Conservation (phyloP, 2,113 vertebrate genomes). For the Gavia stellata region DNA sequence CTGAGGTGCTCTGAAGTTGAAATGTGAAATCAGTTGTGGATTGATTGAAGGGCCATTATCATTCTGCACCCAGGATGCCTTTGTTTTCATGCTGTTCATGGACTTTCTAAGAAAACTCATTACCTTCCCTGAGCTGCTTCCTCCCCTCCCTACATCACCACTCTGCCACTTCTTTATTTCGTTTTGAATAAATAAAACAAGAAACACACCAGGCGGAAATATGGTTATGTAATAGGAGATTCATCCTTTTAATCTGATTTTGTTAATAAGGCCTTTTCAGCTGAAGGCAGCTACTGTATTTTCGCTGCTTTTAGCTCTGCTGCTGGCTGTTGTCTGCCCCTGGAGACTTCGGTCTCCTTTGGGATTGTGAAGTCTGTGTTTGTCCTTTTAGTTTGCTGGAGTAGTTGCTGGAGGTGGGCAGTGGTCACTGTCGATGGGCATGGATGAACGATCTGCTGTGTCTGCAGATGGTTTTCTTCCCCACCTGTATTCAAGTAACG, state of each 20-base stretch:
- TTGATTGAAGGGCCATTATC: background rate
- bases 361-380: background rate
- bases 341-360: accelerated
- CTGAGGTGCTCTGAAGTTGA: constrained; percentile 8
- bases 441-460: background rate
- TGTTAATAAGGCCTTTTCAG: background rate
- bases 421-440: background rate
- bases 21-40: constrained; percentile 12
- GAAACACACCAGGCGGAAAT: background rate
- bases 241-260: background rate
- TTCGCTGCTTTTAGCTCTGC: background rate
- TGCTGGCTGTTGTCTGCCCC: background rate
- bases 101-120: background rate
- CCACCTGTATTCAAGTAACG: accelerated
- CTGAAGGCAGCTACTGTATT: background rate
- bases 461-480: background rate
- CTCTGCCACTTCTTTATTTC: background rate
- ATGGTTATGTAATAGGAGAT: background rate
- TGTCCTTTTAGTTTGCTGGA: background rate
- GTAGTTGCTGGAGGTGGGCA: background rate
- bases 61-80: background rate
- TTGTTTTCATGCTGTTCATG: background rate
- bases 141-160: background rate
- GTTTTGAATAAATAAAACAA: background rate
- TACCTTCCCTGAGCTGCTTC: background rate